Percentiles rank a stretch among this genome's conserved stretches.
phyloP scores from a whole-genome alignment of 2,888 invertebrate genomes.

The Nyleta sp. region DNA sequence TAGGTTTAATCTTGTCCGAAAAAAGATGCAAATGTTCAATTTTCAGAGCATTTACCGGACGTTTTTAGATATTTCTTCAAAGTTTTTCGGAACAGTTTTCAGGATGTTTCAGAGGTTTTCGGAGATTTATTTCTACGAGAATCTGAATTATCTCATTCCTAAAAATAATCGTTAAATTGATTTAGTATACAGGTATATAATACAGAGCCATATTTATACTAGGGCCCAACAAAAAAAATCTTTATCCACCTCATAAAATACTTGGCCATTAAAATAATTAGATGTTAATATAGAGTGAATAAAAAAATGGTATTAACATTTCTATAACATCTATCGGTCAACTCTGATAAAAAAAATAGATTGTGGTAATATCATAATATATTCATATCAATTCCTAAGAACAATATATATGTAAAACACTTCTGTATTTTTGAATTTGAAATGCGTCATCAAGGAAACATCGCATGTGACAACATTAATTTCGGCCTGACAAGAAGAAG shows the following conservation, averaged over 20 bases:
- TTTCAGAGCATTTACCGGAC: too few species aligned
- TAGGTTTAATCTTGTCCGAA: too few species aligned
- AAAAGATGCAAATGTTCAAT: too few species aligned
- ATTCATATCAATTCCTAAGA: constrained; percentile 53
- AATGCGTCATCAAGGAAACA: constrained; percentile 56
- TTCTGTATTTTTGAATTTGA: constrained; percentile 56
- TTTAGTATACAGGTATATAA: constrained; percentile 28
- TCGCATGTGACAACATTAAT: constrained; percentile 56
- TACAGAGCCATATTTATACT: constrained; percentile 19
- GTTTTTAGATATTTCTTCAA: too few species aligned
- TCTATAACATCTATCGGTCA: constrained; percentile 51
- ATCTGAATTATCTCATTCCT: constrained; percentile 15
- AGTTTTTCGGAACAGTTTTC: too few species aligned
- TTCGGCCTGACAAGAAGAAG: constrained; percentile 52
- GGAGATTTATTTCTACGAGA: too few species aligned
- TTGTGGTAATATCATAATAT: constrained; percentile 50
- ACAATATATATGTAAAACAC: constrained; percentile 61
- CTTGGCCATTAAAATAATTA: constrained; percentile 47
- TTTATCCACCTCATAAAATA: constrained; percentile 52
- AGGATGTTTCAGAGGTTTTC: too few species aligned
- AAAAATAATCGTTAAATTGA: constrained; percentile 40
- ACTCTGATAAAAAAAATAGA: constrained; percentile 44
- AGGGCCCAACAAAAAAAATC: neutral
- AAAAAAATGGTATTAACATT: constrained; percentile 56
- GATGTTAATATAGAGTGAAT: constrained; percentile 46